A percentile compares a stretch with the other conserved stretches of the same genome.
Conservation (phyloP, 1,140 invertebrate genomes). For the Drosophila pseudoobscura region DNA sequence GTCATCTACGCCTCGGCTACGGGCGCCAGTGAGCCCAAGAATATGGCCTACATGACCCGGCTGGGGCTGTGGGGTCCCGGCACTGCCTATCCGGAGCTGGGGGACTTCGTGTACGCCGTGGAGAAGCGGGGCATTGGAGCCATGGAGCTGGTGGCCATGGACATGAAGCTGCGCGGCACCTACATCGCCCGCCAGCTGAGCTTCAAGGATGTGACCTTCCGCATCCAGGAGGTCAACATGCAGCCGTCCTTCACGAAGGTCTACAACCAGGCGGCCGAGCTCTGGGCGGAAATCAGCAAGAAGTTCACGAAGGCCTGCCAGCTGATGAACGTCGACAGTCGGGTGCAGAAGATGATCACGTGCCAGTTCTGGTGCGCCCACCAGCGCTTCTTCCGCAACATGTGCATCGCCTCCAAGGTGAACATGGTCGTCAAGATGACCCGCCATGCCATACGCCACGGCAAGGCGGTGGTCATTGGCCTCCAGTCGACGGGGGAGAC, state of each 20-base stretch:
- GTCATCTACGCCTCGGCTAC: constrained; percentile 99
- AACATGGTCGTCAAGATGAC: constrained; percentile 91
- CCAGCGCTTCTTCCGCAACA: constrained; percentile 99
- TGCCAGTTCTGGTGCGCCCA: constrained; percentile 99
- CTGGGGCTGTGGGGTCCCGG: constrained; percentile 99
- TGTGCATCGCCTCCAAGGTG: constrained; percentile 99
- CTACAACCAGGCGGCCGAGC: constrained; percentile 96
- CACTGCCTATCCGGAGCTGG: constrained; percentile 96
- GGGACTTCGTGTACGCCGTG: constrained; percentile 97
- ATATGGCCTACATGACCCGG: constrained; percentile 99
- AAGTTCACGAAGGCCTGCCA: constrained; percentile 97
- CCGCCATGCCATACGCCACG: constrained; percentile 95
- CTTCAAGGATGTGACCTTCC: constrained; percentile 97
- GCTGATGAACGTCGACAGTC: constrained; percentile 94
- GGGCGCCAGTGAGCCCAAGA: constrained; percentile 97
- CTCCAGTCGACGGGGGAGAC: constrained; percentile 99
- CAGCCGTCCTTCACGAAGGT: constrained; percentile 92
- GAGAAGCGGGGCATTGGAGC: constrained; percentile 99
- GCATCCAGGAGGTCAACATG: constrained; percentile 97
- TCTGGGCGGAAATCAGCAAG: constrained; percentile 97
- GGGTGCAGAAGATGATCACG: constrained; percentile 97
- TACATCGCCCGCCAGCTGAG: constrained; percentile 99
- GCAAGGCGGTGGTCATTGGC: constrained; percentile 99
- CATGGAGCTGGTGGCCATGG: constrained; percentile 99
- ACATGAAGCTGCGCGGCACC: constrained; percentile 99